Conservation (phyloP, 2,797 vertebrate species). For the Urosaurus nigricauda region DNA sequence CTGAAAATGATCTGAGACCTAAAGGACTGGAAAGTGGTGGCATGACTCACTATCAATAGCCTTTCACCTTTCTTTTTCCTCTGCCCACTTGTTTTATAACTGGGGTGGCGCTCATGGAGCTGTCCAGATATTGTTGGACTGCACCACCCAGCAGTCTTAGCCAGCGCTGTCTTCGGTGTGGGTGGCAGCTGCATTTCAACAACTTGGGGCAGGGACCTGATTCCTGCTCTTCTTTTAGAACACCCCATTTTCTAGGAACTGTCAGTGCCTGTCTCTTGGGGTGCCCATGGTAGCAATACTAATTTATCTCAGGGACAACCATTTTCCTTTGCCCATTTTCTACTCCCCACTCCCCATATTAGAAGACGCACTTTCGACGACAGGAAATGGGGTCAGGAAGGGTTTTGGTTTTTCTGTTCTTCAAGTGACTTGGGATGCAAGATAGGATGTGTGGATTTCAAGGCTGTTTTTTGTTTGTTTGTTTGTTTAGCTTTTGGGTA, state of each 20-base stretch:
- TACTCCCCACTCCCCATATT: background rate
- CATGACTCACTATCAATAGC: background rate
- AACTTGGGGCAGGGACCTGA: no score
- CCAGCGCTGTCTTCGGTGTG: no score
- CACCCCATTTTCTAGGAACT: no score
- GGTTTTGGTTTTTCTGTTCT: background rate
- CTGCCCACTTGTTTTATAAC: background rate
- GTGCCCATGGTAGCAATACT: background rate
- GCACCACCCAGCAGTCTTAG: no score
- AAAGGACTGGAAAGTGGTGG: background rate
- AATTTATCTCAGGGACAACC: constrained; percentile 63
- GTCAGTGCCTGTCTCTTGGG: constrained; percentile 6
- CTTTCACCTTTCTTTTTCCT: background rate
- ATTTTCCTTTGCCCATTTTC: background rate
- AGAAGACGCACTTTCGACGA: constrained; percentile 63
- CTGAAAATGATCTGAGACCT: no score
- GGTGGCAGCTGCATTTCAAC: no score
- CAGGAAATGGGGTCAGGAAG: constrained; percentile 9
- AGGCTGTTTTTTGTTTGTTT: no score
- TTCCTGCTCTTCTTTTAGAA: no score
- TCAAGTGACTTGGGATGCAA: background rate
- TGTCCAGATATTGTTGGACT: no score
- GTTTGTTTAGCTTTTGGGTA: background rate
- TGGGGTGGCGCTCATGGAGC: no score
- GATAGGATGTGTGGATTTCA: background rate